Conservation (phyloP, 2,113 vertebrate genomes). For the Vanacampus margaritifer region DNA sequence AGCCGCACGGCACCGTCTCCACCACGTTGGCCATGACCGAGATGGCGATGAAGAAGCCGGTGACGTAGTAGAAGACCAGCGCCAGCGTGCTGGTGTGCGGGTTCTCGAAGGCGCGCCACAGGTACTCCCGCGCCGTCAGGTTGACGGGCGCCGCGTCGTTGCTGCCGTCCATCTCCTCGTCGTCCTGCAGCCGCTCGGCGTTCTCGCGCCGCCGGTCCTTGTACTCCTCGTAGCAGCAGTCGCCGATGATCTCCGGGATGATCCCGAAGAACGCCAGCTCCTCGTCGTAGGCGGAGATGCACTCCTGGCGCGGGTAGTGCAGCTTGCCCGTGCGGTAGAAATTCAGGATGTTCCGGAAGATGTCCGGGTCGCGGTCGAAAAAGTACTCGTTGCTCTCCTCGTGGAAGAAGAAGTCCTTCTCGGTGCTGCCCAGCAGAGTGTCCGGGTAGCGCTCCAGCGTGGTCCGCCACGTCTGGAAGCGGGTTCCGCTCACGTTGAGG, state of each 20-base stretch:
- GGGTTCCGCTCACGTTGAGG: slow-evolving; percentile 93
- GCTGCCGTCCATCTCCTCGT: slow-evolving; percentile 82
- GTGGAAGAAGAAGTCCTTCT: slow-evolving; percentile 97
- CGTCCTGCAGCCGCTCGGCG: slow-evolving; percentile 89
- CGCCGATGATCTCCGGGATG: slow-evolving; percentile 95
- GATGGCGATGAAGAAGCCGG: slow-evolving; percentile 98
- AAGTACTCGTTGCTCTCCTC: slow-evolving; percentile 97
- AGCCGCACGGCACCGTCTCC: slow-evolving; percentile 93
- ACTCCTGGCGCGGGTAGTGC: slow-evolving; percentile 97
- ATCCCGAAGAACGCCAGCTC: slow-evolving; percentile 97
- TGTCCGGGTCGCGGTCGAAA: slow-evolving; percentile 98
- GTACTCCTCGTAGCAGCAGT: slow-evolving; percentile 99
- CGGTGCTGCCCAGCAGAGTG: slow-evolving; percentile 93
- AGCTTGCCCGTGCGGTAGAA: slow-evolving; percentile 97
- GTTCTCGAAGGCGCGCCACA: slow-evolving; percentile 98
- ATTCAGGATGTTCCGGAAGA: slow-evolving; percentile 95
- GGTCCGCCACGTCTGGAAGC: slow-evolving; percentile 97
- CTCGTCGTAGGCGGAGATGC: slow-evolving; percentile 96
- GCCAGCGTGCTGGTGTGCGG: slow-evolving; percentile 98
- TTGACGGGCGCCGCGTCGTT: slow-evolving; percentile 81
- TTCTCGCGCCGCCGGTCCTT: slow-evolving; percentile 96
- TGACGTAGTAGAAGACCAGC: slow-evolving; percentile 98
- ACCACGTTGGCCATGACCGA: slow-evolving; percentile 97
- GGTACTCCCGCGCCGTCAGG: slow-evolving; percentile 85
- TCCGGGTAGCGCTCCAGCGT: slow-evolving; percentile 95